Evolutionary conservation across 1,140 invertebrate genomes (phyloP).

Genomic region (Caenorhabditis briggsae): DNA sequence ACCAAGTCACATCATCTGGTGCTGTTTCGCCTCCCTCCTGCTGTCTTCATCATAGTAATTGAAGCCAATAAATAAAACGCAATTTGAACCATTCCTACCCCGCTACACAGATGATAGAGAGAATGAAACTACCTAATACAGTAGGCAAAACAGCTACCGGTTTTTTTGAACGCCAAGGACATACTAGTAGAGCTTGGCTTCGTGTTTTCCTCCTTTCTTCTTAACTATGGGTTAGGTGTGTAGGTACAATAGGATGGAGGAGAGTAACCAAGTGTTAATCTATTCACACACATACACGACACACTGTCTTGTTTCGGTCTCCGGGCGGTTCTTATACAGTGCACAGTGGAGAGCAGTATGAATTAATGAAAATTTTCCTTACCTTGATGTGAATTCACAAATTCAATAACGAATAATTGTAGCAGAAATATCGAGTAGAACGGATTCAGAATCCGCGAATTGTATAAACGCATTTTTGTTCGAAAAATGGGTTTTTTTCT

Average conservation of each 20-base stretch:
- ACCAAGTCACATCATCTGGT: not conserved
- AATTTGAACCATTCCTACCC: slow-evolving; percentile 8
- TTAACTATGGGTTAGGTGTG: not conserved
- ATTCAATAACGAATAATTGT: not conserved
- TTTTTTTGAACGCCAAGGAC: not conserved
- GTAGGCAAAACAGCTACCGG: not conserved
- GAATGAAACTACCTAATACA: slow-evolving; percentile 26
- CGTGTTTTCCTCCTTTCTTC: too few species aligned
- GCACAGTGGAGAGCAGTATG: not conserved
- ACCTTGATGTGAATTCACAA: slow-evolving; percentile 6
- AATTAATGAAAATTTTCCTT: not conserved
- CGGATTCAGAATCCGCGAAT: slow-evolving; percentile 50
- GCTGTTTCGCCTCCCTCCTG: not conserved
- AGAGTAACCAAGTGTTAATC: slow-evolving; percentile 29
- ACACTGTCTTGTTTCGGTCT: not conserved
- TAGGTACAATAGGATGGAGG: not conserved
- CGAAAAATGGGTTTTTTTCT: not conserved
- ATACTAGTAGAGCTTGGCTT: not conserved
- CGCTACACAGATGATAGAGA: not conserved
- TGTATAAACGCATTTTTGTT: slow-evolving; percentile 18
- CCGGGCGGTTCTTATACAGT: not conserved
- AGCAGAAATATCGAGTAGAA: not conserved
- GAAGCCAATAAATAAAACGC: slow-evolving; percentile 40
- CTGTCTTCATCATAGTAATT: slow-evolving; percentile 21
- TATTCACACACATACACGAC: not conserved